Evolutionary conservation across 2,797 vertebrate species (phyloP).

Genomic region (Sebastes matsubarae): DNA sequence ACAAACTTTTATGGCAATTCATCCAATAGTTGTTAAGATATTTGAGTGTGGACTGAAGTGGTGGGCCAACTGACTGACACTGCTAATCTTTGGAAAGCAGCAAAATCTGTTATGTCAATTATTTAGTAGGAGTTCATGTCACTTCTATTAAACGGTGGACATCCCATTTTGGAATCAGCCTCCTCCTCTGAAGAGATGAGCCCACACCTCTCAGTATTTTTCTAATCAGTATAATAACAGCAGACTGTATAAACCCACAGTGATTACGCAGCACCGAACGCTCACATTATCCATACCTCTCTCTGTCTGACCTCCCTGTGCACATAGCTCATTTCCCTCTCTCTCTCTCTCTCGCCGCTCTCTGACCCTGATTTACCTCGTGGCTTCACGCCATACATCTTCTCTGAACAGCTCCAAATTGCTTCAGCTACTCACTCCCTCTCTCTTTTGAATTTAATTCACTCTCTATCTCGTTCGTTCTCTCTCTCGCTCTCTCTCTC

Average conservation of each 20-base stretch:
- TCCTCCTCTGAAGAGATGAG: constrained; percentile 27
- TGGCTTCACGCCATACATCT: constrained; percentile 58
- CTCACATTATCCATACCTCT: constrained; percentile 11
- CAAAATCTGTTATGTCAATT: neutral
- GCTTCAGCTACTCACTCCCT: constrained; percentile 39
- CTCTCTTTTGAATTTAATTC: constrained; percentile 49
- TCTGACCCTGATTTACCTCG: constrained; percentile 63
- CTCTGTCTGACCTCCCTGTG: constrained; percentile 24
- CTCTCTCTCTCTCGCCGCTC: constrained; percentile 2
- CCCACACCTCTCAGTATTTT: neutral
- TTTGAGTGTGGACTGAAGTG: neutral
- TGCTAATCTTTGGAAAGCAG: neutral
- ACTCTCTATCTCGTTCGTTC: constrained; percentile 27
- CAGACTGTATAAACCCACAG: constrained; percentile 26
- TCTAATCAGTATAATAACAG: constrained; percentile 49
- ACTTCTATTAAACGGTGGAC: neutral
- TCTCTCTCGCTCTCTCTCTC: neutral
- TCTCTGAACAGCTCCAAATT: constrained; percentile 60
- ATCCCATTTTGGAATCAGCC: constrained; percentile 3
- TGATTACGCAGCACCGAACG: constrained; percentile 35
- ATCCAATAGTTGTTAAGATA: neutral
- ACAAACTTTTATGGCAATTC: neutral
- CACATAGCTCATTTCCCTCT: constrained; percentile 18
- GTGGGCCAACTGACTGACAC: neutral
- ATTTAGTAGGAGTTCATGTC: neutral